phyloP scores from a whole-genome alignment of 2,797 vertebrate species.

The Hippopotamyrus pictus region DNA sequence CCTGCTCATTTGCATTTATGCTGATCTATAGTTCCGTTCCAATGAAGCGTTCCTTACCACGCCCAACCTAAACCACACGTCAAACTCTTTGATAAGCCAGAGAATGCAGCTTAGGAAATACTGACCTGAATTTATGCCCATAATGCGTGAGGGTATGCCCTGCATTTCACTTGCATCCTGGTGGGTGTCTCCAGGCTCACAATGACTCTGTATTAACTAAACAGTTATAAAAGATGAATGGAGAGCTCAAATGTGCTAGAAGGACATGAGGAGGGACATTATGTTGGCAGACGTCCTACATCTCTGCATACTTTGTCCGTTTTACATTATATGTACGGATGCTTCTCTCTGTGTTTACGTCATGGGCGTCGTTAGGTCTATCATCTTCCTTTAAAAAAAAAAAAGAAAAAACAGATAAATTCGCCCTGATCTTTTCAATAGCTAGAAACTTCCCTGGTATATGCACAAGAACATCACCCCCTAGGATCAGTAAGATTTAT shows the following conservation, averaged over 20 bases:
- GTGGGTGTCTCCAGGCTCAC: background rate
- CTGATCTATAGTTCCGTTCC: background rate
- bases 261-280: background rate
- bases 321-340: background rate
- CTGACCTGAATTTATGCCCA: background rate
- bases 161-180: background rate
- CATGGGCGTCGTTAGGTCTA: background rate
- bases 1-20: constrained; percentile 17
- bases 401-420: background rate
- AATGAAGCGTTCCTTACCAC: constrained; percentile 7
- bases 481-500: background rate
- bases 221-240: background rate
- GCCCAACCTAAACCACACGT: background rate
- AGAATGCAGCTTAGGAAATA: background rate
- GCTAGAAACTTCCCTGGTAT: background rate
- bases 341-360: background rate
- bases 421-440: background rate
- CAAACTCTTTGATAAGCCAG: background rate
- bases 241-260: background rate
- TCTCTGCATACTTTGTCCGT: background rate
- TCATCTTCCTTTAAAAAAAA: background rate
- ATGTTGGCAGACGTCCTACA: background rate
- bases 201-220: background rate
- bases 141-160: background rate
- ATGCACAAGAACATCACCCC: background rate